Conservation (phyloP, 2,797 vertebrate genomes). For the Enteromius trimaculatus region DNA sequence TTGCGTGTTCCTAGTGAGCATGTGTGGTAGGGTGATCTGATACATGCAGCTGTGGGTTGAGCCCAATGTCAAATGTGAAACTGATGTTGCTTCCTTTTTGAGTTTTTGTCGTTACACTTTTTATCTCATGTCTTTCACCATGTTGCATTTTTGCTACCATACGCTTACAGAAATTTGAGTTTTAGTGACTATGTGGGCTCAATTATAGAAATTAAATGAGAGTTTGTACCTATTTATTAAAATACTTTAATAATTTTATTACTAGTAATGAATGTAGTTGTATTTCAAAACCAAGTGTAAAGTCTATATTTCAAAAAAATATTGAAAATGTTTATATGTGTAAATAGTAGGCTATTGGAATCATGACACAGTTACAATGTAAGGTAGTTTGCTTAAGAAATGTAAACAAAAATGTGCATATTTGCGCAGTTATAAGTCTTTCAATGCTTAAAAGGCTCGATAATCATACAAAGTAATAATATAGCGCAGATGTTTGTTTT, state of each 20-base stretch:
- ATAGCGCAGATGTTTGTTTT: not conserved
- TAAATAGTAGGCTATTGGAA: not conserved
- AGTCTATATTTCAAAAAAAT: not conserved
- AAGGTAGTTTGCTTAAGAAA: not conserved
- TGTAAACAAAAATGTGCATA: not conserved
- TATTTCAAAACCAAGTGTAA: not conserved
- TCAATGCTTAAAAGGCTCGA: not conserved
- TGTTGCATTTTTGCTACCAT: not conserved
- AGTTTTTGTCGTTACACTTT: not conserved
- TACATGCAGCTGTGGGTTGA: constrained; percentile 24
- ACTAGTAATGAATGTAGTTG: not conserved
- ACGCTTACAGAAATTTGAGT: not conserved
- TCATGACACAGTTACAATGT: not conserved
- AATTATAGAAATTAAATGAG: not conserved
- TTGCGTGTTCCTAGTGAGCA: not conserved
- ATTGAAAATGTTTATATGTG: not conserved
- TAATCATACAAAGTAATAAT: not conserved
- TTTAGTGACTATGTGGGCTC: not conserved
- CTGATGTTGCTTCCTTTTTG: constrained; percentile 32
- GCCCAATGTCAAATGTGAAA: constrained; percentile 14
- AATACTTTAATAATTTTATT: not conserved
- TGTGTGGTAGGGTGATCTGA: not conserved
- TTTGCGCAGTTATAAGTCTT: no score
- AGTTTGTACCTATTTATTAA: not conserved
- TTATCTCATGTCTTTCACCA: not conserved